phyloP scores from a whole-genome alignment of 2,797 vertebrate genomes.

The Esox masquinongy region DNA sequence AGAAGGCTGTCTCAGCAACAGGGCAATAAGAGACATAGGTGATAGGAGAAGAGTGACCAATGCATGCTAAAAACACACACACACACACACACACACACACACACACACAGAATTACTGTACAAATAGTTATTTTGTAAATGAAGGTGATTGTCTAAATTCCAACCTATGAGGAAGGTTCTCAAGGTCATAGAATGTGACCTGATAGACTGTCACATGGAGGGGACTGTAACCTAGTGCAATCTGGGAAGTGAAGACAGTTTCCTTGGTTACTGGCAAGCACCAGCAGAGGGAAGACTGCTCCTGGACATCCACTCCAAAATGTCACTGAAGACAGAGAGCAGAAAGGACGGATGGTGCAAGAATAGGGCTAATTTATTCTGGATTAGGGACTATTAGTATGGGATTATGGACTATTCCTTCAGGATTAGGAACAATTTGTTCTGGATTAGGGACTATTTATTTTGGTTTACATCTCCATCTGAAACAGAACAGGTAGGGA shows the following conservation, averaged over 20 bases:
- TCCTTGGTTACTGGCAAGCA: not conserved
- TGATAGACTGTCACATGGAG: not conserved
- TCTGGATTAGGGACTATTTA: no score
- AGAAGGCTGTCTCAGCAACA: not conserved
- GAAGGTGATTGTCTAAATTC: not conserved
- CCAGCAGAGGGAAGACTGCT: not conserved
- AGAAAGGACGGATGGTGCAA: not conserved
- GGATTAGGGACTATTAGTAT: conserved; percentile 10
- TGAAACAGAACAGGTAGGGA: no score
- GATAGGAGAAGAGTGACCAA: not conserved
- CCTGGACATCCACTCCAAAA: conserved; percentile 4
- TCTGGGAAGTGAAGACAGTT: not conserved
- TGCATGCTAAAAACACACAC: not conserved
- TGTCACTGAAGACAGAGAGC: conserved; percentile 7
- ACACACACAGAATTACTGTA: not conserved
- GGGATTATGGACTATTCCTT: conserved; percentile 23
- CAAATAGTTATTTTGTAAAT: not conserved
- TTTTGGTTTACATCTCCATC: no score
- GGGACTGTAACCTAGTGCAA: not conserved
- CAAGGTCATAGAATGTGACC: not conserved
- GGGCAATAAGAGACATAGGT: not conserved
- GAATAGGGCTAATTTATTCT: conserved; percentile 26
- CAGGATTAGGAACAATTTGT: not conserved
- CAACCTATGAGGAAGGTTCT: not conserved
- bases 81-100: not conserved